Evolutionary conservation across 2,797 vertebrate genomes (phyloP).

Genomic region (Hydrolagus colliei): DNA sequence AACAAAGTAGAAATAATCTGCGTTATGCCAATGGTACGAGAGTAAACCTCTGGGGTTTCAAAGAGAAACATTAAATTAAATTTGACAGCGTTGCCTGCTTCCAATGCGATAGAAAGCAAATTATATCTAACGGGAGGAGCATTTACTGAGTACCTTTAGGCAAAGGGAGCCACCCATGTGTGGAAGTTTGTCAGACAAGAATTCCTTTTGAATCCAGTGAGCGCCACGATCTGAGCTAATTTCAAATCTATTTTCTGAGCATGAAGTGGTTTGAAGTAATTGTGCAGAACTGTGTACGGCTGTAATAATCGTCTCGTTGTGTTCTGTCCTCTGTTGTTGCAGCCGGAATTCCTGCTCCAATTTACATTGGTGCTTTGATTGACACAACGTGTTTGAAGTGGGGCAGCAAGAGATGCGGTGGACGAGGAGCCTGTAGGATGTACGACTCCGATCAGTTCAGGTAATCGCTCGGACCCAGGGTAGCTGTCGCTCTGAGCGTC

Average conservation of each 20-base stretch:
- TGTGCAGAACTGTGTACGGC: background rate
- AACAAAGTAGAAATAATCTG: no score
- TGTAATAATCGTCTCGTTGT: slow-evolving; percentile 24
- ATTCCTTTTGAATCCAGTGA: no score
- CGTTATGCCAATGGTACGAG: no score
- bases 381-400: slow-evolving; percentile 82
- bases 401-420: slow-evolving; percentile 66
- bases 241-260: background rate
- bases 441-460: slow-evolving; percentile 68
- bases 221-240: background rate
- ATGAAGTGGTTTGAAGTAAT: background rate
- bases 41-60: background rate
- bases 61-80: background rate
- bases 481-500: no score
- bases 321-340: background rate
- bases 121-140: background rate
- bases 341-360: slow-evolving; percentile 86
- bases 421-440: slow-evolving; percentile 71
- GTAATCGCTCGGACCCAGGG: slow-evolving; percentile 41
- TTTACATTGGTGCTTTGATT: slow-evolving; percentile 79
- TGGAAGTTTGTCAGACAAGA: background rate
- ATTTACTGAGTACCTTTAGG: background rate
- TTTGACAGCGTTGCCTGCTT: background rate
- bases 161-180: background rate
- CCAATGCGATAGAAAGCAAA: background rate